Evolutionary conservation across 2,113 vertebrate genomes (phyloP).

Genomic region (Phodopus roborovskii): DNA sequence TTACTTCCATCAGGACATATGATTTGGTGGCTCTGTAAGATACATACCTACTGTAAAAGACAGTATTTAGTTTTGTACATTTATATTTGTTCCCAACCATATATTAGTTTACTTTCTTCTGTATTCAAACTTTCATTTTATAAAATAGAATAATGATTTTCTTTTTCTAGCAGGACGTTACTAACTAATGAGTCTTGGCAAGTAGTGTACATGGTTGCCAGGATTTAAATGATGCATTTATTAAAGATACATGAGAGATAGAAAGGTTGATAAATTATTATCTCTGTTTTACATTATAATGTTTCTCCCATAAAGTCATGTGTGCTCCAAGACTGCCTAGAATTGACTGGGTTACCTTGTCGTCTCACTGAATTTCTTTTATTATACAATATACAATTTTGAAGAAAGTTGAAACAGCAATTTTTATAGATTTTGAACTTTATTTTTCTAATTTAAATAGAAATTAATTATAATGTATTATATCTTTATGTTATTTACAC

Average conservation of each 20-base stretch:
- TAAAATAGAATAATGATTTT: constrained; percentile 8
- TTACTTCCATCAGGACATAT: constrained; percentile 16
- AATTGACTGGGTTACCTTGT: not conserved
- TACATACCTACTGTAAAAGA: not conserved
- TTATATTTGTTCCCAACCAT: not conserved
- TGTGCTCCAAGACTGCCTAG: not conserved
- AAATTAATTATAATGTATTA: not conserved
- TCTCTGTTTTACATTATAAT: not conserved
- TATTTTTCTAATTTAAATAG: not conserved
- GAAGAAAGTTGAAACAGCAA: not conserved
- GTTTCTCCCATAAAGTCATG: not conserved
- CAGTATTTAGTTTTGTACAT: not conserved
- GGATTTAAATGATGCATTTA: not conserved
- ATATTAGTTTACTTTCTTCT: not conserved
- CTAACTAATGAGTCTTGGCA: not conserved
- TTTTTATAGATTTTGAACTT: not conserved
- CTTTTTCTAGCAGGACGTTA: not conserved
- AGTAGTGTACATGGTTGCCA: not conserved
- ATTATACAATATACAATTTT: not conserved
- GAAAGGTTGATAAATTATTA: not conserved
- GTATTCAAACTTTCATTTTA: not conserved
- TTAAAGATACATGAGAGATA: not conserved
- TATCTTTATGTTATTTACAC: not conserved
- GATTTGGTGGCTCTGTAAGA: not conserved
- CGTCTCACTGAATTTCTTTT: not conserved